Evolutionary conservation across 2,888 invertebrate genomes (phyloP).

Genomic region (Metellina segmentata): DNA sequence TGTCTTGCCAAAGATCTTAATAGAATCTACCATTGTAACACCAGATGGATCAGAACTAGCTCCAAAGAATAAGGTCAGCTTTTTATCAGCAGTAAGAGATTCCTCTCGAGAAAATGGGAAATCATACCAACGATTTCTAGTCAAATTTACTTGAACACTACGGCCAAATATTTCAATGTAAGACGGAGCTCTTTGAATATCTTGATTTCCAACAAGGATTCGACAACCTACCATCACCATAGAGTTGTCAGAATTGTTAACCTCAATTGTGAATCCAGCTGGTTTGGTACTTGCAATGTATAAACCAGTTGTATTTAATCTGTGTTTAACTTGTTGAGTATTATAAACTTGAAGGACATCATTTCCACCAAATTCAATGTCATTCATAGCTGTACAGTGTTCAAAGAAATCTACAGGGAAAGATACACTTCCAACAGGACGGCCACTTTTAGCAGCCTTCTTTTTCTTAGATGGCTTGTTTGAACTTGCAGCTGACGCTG

Average conservation of each 20-base stretch:
- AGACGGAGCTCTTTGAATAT: conserved; percentile 88
- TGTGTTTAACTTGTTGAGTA: conserved; percentile 93
- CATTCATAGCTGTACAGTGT: conserved; percentile 93
- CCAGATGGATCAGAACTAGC: conserved; percentile 85
- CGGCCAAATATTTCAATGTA: conserved; percentile 90
- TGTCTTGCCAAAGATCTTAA: conserved; percentile 95
- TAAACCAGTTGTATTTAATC: conserved; percentile 91
- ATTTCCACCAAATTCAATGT: conserved; percentile 96
- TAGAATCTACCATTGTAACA: conserved; percentile 95
- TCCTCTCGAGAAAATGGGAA: conserved; percentile 96
- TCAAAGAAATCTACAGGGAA: conserved; percentile 99
- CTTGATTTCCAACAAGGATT: conserved; percentile 92
- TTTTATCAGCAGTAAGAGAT: conserved; percentile 94
- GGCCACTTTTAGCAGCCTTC: conserved; percentile 81
- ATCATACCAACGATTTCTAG: conserved; percentile 95
- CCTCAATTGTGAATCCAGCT: conserved; percentile 93
- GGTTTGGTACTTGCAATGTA: conserved; percentile 96
- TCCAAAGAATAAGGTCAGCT: conserved; percentile 81
- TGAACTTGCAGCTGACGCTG: conserved; percentile 79
- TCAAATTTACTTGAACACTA: conserved; percentile 86
- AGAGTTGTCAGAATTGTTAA: conserved; percentile 91
- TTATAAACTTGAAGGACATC: conserved; percentile 97
- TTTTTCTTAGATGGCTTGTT: conserved; percentile 74
- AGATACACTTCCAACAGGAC: conserved; percentile 85
- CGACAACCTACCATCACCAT: conserved; percentile 94